Base-by-base conservation (phyloP, 2,888 invertebrate genomes). In the Drosophila subquinaria region DNA sequence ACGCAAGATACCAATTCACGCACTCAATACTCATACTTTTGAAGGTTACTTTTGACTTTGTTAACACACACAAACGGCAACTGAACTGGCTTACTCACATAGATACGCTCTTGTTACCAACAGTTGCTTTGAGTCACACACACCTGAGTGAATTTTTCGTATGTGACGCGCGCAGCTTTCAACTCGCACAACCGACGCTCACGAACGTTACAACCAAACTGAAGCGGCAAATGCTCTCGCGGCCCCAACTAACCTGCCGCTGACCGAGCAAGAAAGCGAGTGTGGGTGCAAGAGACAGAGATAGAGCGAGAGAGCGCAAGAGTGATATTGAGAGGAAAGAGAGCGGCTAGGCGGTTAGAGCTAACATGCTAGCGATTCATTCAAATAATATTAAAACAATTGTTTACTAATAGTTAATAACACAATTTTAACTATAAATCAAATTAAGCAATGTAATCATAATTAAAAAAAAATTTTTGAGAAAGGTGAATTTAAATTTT, bases 161-260 rank as follows among this genome's bases (percentile, higher is more conserved):
- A 60, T 27, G 42, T 50, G 61, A 68, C 85, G 89, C 83, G 83
- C 90, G 83, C 84, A 82, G 78, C 87, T 89, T 71, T 73, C 17
- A 43, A 20, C 50, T 55, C 33, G 53, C 62, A 69, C 81, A 73
- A 77, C 88, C 89, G 79, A 59, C 67, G 66, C 82, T 79, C 65
- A 38, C 82, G 79, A 84, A 62, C 68, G 80, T 70, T 72, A 81
- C 62, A 69, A 68, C 65, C 67, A 56, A 89, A 89, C 84, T 89
- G 73, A 84, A 70, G 65, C 69, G 47, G 57, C 65, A 47, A 74
- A 35, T 52, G 50, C 57, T 66, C 27, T 43, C 72, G 42, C 50
- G 27, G 36, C 51, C 42, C 27, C 51, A 60, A 40, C 47, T 17
- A 64, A 62, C 61, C 61, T 64, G 59, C 52, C 45, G 47, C 53